A percentile compares a stretch with the other conserved stretches of the same genome.
These are phyloP conservation scores for Drosophila seguyi DNA, from an alignment of 1,140 invertebrate genomes.

Conservation along the genomic window DNA sequence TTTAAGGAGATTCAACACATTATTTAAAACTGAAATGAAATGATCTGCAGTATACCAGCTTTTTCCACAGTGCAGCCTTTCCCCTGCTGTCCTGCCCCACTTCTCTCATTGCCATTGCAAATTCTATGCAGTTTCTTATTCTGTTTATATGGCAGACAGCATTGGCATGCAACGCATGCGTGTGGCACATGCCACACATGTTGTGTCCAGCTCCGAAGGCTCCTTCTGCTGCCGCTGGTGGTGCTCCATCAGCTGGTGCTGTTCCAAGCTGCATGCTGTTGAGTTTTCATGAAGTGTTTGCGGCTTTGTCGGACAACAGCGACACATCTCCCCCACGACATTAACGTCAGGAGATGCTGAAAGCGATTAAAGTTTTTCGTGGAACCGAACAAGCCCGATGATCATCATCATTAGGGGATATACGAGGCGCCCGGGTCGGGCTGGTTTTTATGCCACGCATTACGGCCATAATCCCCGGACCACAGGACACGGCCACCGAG, in stretches of 20 bases:
- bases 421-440: slow-evolving; percentile 18
- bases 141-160: slow-evolving; percentile 56
- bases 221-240: slow-evolving; percentile 3
- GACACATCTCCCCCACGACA: slow-evolving; percentile 34
- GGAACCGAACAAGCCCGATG: slow-evolving; percentile 40
- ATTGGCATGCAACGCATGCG: slow-evolving; percentile 68
- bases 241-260: slow-evolving; percentile 8
- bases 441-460: slow-evolving; percentile 52
- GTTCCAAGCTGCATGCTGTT: slow-evolving; percentile 36
- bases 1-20: not conserved
- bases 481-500: slow-evolving; percentile 34
- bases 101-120: slow-evolving; percentile 55
- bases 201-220: slow-evolving; percentile 34
- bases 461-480: slow-evolving; percentile 37
- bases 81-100: slow-evolving; percentile 19
- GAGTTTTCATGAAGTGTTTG: slow-evolving; percentile 55
- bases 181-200: slow-evolving; percentile 63
- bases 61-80: slow-evolving; percentile 3
- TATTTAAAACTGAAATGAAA: not conserved
- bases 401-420: slow-evolving; percentile 55
- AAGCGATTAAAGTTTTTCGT: slow-evolving; percentile 51
- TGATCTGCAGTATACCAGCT: rapidly evolving
- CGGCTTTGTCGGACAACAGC: slow-evolving; percentile 51
- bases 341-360: slow-evolving; percentile 16
- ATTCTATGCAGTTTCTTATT: slow-evolving; percentile 56